A percentile compares a stretch with the other conserved stretches of the same genome.
Evolutionary conservation across 2,113 vertebrate genomes (phyloP).

Genomic region (Myotis brandtii): DNA sequence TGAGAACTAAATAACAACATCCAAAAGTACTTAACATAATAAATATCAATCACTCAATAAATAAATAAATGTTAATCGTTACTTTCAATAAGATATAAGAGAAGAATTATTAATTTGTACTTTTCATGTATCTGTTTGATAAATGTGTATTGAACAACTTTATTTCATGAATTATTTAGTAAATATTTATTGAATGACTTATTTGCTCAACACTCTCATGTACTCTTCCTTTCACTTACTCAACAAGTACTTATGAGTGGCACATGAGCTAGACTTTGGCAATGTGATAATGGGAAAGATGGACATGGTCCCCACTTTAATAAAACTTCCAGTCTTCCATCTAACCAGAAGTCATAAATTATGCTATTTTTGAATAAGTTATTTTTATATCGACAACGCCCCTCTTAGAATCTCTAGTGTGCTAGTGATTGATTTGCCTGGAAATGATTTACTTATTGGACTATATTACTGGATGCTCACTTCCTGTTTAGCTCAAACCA

Average conservation of each 20-base stretch:
- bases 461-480: neutral
- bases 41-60: neutral
- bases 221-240: neutral
- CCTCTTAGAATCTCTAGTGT: neutral
- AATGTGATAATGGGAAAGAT: neutral
- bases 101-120: neutral
- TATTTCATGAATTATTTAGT: neutral
- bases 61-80: neutral
- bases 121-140: neutral
- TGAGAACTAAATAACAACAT: neutral
- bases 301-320: neutral
- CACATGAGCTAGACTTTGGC: neutral
- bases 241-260: neutral
- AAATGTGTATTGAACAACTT: conserved; percentile 46
- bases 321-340: neutral
- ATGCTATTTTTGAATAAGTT: conserved; percentile 14
- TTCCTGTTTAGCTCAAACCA: conserved; percentile 56
- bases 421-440: neutral
- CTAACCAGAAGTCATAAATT: conserved; percentile 29
- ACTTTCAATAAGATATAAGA: neutral
- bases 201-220: neutral
- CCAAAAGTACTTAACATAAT: neutral
- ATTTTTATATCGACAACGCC: neutral
- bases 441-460: conserved; percentile 58
- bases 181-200: neutral